Percentiles rank a stretch among this genome's conserved stretches.
Evolutionary conservation across 2,113 vertebrate genomes (phyloP).

Genomic region (Sakesphorus luctuosus): DNA sequence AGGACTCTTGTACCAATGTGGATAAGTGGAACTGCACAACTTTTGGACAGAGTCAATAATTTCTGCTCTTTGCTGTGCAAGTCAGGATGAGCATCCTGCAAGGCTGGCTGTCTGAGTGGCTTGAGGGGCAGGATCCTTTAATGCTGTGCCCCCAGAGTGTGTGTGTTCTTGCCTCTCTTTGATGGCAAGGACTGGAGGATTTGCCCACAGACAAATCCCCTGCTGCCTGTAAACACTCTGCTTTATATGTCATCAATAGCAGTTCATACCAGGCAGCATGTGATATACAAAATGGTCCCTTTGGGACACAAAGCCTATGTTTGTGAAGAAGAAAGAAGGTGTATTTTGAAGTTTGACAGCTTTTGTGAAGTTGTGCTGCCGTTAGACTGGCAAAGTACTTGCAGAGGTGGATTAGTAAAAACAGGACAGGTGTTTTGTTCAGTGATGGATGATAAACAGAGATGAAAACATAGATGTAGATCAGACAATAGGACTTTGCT

Average conservation of each 20-base stretch:
- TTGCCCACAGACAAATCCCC: not conserved
- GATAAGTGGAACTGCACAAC: not conserved
- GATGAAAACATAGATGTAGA: not conserved
- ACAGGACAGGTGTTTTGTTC: not conserved
- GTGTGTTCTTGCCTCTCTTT: not conserved
- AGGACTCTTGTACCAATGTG: not conserved
- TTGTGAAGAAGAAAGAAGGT: not conserved
- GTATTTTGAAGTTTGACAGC: not conserved
- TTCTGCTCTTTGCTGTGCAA: not conserved
- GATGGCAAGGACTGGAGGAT: not conserved
- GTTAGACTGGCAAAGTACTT: not conserved
- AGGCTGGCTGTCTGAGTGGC: not conserved
- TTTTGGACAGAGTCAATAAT: not conserved
- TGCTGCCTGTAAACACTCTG: not conserved
- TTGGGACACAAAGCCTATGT: not conserved
- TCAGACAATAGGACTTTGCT: not conserved
- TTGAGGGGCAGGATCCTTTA: not conserved
- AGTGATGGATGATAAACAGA: not conserved
- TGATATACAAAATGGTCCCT: not conserved
- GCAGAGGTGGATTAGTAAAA: not conserved
- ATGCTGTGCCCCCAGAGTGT: not conserved
- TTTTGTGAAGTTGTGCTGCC: not conserved
- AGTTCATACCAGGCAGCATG: not conserved
- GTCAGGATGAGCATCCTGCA: not conserved
- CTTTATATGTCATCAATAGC: not conserved